Conservation (phyloP, 2,797 vertebrate genomes). For the Potorous gilbertii region DNA sequence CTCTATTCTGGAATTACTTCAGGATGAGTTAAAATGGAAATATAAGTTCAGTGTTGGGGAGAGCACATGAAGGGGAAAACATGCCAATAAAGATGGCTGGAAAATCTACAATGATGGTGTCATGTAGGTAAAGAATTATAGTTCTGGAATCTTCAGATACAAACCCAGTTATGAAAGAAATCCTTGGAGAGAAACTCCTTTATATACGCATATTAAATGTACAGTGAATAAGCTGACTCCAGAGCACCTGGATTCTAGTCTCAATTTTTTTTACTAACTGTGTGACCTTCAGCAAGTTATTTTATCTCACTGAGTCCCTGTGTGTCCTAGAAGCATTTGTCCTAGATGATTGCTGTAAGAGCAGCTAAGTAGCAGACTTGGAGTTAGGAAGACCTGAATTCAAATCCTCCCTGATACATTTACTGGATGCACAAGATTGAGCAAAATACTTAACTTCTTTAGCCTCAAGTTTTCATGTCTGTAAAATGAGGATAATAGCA, state of each 20-base stretch:
- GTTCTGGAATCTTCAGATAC: not conserved
- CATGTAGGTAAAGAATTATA: not conserved
- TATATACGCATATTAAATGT: not conserved
- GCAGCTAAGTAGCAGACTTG: not conserved
- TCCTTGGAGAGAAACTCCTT: not conserved
- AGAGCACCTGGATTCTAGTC: not conserved
- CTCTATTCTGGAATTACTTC: not conserved
- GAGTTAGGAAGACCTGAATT: not conserved
- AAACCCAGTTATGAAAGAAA: not conserved
- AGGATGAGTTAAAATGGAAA: conserved; percentile 6
- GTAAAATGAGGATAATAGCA: not conserved
- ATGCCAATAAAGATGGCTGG: conserved; percentile 15
- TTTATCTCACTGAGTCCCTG: not conserved
- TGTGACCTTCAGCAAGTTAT: not conserved
- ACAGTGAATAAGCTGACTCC: not conserved
- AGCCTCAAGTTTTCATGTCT: not conserved
- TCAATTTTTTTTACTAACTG: not conserved
- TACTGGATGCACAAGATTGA: not conserved
- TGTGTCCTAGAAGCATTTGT: not conserved
- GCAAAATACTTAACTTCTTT: not conserved
- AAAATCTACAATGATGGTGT: not conserved
- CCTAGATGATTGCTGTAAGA: not conserved
- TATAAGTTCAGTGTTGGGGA: conserved; percentile 49
- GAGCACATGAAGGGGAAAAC: conserved; percentile 22
- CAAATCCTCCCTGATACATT: not conserved